Evolutionary conservation across 1,140 invertebrate species (phyloP), one percentile per base, ranked within the genome.

Genomic region (Plodia interpunctella): DNA sequence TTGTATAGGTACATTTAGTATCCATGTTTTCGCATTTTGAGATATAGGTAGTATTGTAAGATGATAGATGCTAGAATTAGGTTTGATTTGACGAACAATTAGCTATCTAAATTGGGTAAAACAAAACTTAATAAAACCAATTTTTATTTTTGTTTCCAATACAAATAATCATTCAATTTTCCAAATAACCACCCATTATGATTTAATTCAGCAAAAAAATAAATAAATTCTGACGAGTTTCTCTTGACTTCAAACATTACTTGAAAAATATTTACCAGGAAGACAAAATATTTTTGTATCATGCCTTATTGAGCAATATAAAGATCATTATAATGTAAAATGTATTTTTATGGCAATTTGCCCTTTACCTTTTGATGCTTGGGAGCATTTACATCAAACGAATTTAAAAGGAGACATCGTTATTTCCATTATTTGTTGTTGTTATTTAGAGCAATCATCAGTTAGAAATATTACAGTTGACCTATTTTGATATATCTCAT

Each of bases 401-500:
- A 59, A 68, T 70, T 70, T 63, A 69, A 69, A 62, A 66, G 63
- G 59, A 80, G 66, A 68, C 70, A 70, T 78, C 75, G 75, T 76
- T 78, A 78, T 78, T 74, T 66, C 68, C 62, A 68, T 79, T 68
- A 76, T 72, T 72, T 76, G 69, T 74, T 72, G 57, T 68, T 70
- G 65, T 78, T 78, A 72, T 75, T 73, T 70, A 61, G 61, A 65
- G 66, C 75, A 78, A 78, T 80, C 71, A 76, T 66, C 67, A 57
- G 70, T 49, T 66, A 13, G 15, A 55, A 73, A 66, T 72, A 68
- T 68, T 66, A 75, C 71, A 72, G 69, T 62, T 74, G 75, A 71
- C 73, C 62, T 72, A 49, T 71, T 76, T 72, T 68, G 17, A 55
- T 51, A 20, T 4, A 51, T 51, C n/a, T n/a, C 38, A n/a, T 44